phyloP scores from a whole-genome alignment of 2,888 invertebrate genomes.

The Melanostoma scalare region DNA sequence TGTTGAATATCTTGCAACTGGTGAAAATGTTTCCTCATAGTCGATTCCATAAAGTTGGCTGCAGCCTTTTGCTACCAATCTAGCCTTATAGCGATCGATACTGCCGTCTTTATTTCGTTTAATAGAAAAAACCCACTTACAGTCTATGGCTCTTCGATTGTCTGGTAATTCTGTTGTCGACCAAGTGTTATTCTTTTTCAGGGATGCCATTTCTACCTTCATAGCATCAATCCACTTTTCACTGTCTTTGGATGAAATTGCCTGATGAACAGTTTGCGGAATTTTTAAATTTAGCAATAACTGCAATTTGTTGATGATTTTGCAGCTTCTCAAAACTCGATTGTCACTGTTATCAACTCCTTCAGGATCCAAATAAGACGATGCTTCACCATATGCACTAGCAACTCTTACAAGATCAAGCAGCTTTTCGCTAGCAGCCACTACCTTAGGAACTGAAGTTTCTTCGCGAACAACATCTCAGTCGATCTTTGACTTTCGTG shows the following conservation, averaged over 20 bases:
- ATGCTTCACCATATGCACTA: no score
- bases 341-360: not conserved
- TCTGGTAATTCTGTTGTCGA: constrained; percentile 36
- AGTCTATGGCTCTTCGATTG: constrained; percentile 30
- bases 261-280: constrained; percentile 39
- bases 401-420: not conserved
- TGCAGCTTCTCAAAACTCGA: constrained; percentile 24
- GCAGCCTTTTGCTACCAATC: constrained; percentile 59
- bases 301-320: constrained; percentile 31
- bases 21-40: constrained; percentile 71
- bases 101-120: constrained; percentile 29
- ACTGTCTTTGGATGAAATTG: constrained; percentile 33
- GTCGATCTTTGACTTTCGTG: no score
- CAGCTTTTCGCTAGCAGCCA: not conserved
- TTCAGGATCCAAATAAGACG: not conserved
- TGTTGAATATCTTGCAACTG: constrained; percentile 59
- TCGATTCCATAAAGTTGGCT: constrained; percentile 65
- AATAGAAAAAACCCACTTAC: constrained; percentile 43
- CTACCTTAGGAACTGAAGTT: not conserved
- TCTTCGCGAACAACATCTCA: no score
- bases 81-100: constrained; percentile 34
- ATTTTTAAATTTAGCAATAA: constrained; percentile 11
- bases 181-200: constrained; percentile 44
- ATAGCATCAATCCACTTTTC: constrained; percentile 48
- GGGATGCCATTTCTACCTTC: constrained; percentile 41